A percentile compares a stretch with the other conserved stretches of the same genome.
These are phyloP conservation scores for Phaenicophaeus curvirostris DNA, from an alignment of 2,797 vertebrate species.

Conservation along the genomic window DNA sequence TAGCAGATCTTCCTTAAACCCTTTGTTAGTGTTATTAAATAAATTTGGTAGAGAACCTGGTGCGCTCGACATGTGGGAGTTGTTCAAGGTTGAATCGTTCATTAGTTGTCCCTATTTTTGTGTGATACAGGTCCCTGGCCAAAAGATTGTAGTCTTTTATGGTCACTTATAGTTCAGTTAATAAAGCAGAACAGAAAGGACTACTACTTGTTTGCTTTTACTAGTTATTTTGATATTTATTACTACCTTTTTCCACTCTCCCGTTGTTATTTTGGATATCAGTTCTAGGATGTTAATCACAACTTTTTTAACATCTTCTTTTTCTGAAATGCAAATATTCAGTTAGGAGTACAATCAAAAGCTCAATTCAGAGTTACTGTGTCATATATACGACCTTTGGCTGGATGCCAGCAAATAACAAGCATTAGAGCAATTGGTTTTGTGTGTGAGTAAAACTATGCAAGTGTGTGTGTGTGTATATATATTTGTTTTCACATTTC, in stretches of 20 bases:
- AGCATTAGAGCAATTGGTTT: background rate
- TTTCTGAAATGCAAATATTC: slow-evolving; percentile 29
- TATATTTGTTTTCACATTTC: background rate
- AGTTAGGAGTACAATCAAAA: background rate
- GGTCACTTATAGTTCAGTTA: background rate
- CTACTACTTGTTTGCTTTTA: background rate
- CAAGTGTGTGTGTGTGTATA: too few relatives aligned
- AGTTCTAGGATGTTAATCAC: background rate
- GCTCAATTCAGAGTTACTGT: background rate
- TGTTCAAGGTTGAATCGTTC: background rate
- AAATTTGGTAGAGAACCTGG: background rate
- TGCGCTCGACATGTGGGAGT: background rate
- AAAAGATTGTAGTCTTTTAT: background rate
- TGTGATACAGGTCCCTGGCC: background rate
- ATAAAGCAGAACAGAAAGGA: background rate
- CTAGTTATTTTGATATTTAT: background rate
- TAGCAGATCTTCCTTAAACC: background rate
- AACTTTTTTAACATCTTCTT: background rate
- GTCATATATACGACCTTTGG: background rate
- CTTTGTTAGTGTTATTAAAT: background rate
- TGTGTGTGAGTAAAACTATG: background rate
- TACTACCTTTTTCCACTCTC: background rate
- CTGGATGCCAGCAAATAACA: slow-evolving; percentile 2
- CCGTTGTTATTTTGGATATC: background rate
- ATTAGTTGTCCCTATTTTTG: background rate